These are phyloP conservation scores for Drosophila jambulina DNA, from an alignment of 1,140 invertebrate genomes.

Conservation along the genomic window DNA sequence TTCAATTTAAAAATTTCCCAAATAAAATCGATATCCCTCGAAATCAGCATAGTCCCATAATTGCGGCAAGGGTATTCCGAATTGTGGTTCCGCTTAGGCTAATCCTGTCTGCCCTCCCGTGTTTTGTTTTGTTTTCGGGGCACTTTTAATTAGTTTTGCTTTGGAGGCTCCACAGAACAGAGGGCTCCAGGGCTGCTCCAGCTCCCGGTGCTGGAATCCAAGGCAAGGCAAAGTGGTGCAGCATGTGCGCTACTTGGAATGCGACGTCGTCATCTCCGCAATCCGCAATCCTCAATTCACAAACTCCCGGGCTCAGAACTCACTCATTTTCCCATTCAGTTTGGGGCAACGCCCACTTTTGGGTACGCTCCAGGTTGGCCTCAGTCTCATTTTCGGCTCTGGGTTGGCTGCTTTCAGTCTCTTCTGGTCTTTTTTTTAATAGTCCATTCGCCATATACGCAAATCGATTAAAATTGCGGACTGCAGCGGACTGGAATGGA, in stretches of 20 bases:
- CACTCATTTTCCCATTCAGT: slow-evolving; percentile 84
- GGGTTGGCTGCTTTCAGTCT: slow-evolving; percentile 37
- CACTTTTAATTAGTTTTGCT: slow-evolving; percentile 85
- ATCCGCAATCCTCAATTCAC: slow-evolving; percentile 18
- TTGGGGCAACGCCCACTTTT: slow-evolving; percentile 82
- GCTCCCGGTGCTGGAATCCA: slow-evolving; percentile 24
- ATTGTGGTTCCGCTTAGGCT: slow-evolving; percentile 37
- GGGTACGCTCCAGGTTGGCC: slow-evolving; percentile 62
- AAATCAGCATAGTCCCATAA: neutral
- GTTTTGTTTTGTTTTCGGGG: slow-evolving; percentile 70
- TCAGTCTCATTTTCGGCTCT: slow-evolving; percentile 78
- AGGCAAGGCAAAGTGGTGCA: slow-evolving; percentile 51
- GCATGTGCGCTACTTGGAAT: slow-evolving; percentile 83
- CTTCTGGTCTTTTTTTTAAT: slow-evolving; percentile 64
- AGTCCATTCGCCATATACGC: slow-evolving; percentile 82
- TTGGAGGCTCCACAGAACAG: slow-evolving; percentile 52
- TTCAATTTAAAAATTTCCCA: neutral
- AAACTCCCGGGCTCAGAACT: slow-evolving; percentile 61
- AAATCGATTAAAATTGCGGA: slow-evolving; percentile 84
- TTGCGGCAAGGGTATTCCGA: slow-evolving; percentile 13
- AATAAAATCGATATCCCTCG: neutral
- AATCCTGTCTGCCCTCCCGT: slow-evolving; percentile 20
- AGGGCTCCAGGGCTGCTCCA: slow-evolving; percentile 34
- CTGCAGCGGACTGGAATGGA: slow-evolving; percentile 29
- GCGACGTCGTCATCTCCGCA: slow-evolving; percentile 39